Evolutionary conservation across 2,113 vertebrate genomes (phyloP).

Genomic region (Bucco capensis): DNA sequence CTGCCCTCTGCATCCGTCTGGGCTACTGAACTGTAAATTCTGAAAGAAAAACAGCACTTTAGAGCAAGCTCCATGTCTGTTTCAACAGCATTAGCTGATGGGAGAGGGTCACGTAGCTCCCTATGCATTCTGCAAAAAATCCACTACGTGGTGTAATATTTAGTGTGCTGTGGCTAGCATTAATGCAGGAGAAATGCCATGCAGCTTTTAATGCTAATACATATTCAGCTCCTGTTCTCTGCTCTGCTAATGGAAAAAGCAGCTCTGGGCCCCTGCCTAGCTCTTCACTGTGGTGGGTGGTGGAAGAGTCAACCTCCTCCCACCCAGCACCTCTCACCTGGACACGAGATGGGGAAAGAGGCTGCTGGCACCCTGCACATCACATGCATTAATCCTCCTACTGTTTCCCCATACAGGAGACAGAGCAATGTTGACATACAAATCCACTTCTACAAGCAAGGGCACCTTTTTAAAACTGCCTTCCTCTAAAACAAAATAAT

Average conservation of each 20-base stretch:
- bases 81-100: neutral
- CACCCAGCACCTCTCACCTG: neutral
- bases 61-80: neutral
- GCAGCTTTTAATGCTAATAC: neutral
- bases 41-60: rapidly evolving
- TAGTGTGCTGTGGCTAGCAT: neutral
- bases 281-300: neutral
- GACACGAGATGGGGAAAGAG: neutral
- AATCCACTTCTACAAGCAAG: neutral
- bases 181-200: neutral
- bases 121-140: neutral
- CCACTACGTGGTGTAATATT: neutral
- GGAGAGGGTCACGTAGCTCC: neutral
- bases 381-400: neutral
- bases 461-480: neutral
- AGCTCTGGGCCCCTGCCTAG: neutral
- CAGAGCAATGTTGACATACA: neutral
- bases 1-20: neutral
- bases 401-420: neutral
- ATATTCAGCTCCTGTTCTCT: neutral
- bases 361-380: neutral
- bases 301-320: neutral
- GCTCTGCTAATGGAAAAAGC: neutral
- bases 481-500: neutral
- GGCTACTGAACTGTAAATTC: neutral